These are phyloP conservation scores for Rattus rattus DNA, from an alignment of 2,113 vertebrate species.

Conservation along the genomic window DNA sequence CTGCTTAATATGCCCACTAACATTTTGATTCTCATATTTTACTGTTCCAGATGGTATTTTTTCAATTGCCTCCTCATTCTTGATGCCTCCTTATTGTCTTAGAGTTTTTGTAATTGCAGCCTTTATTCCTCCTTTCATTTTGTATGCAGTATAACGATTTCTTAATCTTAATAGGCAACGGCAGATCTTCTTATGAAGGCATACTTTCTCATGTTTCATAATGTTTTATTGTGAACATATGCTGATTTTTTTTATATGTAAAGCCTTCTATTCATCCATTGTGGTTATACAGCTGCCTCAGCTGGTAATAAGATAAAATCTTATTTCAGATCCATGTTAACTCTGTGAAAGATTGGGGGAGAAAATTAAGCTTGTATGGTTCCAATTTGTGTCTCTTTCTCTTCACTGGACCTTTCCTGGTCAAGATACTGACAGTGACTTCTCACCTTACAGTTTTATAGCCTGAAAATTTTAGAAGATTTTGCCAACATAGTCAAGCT, in stretches of 20 bases:
- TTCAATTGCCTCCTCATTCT: not conserved
- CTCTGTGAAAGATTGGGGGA: not conserved
- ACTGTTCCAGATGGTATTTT: conserved; percentile 43
- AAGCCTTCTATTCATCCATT: not conserved
- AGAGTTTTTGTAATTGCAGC: conserved; percentile 7
- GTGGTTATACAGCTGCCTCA: not conserved
- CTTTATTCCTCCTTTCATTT: conserved; percentile 8
- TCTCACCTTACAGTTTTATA: not conserved
- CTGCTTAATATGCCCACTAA: not conserved
- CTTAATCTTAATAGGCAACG: not conserved
- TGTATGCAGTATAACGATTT: not conserved
- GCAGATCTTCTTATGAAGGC: not conserved
- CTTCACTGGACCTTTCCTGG: not conserved
- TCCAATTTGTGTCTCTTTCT: not conserved
- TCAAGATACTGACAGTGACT: not conserved
- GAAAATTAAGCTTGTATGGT: not conserved
- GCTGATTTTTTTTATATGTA: not conserved
- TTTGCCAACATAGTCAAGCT: not conserved
- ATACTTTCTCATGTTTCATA: not conserved
- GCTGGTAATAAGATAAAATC: not conserved
- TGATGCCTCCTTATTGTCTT: not conserved
- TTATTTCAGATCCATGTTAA: not conserved
- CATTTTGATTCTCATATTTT: not conserved
- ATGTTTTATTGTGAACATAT: not conserved
- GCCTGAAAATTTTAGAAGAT: not conserved